A percentile compares a stretch with the other conserved stretches of the same genome.
Evolutionary conservation across 2,888 invertebrate species (phyloP).

Genomic region (Ormyrus pomaceus): DNA sequence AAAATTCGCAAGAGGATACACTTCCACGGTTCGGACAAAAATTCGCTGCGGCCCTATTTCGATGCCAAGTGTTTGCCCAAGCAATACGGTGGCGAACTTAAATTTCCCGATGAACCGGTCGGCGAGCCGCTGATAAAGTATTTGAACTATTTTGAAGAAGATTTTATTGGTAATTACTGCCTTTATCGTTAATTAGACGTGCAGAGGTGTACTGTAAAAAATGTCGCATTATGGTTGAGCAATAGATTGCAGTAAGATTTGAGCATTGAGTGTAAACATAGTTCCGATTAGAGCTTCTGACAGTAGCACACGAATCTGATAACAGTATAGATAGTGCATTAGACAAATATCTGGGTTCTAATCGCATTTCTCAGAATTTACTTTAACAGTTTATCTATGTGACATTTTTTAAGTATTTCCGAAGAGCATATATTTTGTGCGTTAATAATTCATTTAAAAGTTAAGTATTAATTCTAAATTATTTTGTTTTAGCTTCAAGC

Average conservation of each 20-base stretch:
- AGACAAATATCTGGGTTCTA: too few species aligned
- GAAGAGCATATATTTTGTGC: neutral
- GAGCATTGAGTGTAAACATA: too few species aligned
- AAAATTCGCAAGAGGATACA: constrained; percentile 86
- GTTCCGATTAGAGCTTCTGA: too few species aligned
- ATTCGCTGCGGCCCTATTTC: constrained; percentile 79
- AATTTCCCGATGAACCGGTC: constrained; percentile 79
- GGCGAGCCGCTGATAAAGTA: constrained; percentile 76
- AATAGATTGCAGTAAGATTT: too few species aligned
- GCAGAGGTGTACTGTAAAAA: too few species aligned
- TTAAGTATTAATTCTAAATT: constrained; percentile 7
- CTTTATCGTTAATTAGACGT: too few species aligned
- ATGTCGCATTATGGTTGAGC: too few species aligned
- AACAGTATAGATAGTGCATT: too few species aligned
- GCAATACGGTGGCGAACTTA: constrained; percentile 82
- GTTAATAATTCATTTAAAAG: neutral
- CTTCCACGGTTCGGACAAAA: constrained; percentile 85
- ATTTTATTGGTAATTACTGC: too few species aligned
- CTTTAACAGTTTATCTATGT: neutral
- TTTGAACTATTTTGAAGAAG: too few species aligned
- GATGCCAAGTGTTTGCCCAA: constrained; percentile 79
- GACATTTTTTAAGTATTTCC: neutral
- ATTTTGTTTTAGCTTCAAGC: neutral
- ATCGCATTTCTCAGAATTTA: neutral
- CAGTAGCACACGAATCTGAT: too few species aligned